Evolutionary conservation across 2,888 invertebrate species (phyloP).

Genomic region (Periphyllus acericola): DNA sequence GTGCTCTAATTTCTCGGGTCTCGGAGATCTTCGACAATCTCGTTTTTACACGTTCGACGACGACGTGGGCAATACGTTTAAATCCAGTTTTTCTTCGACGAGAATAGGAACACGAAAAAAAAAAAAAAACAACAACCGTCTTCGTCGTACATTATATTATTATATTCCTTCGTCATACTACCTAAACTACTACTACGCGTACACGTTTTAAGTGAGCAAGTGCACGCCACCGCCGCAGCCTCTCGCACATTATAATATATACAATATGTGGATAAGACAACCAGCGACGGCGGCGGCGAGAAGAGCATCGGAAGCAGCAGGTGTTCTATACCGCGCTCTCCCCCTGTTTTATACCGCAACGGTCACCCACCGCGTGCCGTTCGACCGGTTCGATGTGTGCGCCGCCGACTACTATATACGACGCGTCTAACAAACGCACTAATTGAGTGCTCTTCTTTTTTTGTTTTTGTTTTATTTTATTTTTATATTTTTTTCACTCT

Average conservation of each 20-base stretch:
- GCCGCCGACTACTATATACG: not conserved
- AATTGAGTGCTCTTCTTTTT: conserved; percentile 4
- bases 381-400: conserved; percentile 38
- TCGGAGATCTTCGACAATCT: conserved; percentile 40
- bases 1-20: conserved; percentile 15
- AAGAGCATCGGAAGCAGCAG: conserved; percentile 8
- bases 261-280: not conserved
- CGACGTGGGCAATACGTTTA: conserved; percentile 26
- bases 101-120: not conserved
- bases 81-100: conserved; percentile 36
- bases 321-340: conserved; percentile 36
- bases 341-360: not conserved
- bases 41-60: conserved; percentile 28
- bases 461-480: not conserved
- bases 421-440: conserved; percentile 9
- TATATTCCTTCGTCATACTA: not conserved
- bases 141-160: no score
- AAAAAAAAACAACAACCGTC: not conserved
- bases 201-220: no score
- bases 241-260: not conserved
- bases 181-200: no score
- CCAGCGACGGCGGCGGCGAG: not conserved
- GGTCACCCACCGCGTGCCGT: not conserved
- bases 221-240: not conserved
- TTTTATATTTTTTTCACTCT: no score